Conservation (phyloP, 2,113 vertebrate species). For the Oreocharis arfaki region DNA sequence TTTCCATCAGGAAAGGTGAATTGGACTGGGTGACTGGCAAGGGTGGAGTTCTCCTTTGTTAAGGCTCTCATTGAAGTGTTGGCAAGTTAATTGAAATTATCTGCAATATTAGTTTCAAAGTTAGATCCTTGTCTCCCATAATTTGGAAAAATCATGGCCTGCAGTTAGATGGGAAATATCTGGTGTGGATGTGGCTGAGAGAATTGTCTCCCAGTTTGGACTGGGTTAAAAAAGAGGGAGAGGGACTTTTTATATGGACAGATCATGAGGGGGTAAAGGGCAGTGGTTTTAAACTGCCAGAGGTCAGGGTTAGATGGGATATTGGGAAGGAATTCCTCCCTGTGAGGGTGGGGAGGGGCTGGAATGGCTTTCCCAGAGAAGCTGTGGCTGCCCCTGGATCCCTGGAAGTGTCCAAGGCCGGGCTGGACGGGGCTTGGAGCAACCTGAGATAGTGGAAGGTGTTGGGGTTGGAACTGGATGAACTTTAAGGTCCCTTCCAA, state of each 20-base stretch:
- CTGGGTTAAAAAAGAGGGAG: background rate
- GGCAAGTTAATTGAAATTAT: background rate
- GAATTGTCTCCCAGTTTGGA: background rate
- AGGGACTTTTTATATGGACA: background rate
- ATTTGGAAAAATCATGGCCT: background rate
- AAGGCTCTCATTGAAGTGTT: accelerated
- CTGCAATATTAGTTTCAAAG: accelerated
- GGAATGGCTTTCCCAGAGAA: background rate
- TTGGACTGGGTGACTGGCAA: background rate
- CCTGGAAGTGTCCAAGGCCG: background rate
- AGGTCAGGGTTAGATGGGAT: background rate
- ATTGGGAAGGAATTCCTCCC: background rate
- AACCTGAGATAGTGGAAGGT: accelerated
- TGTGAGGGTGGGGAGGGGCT: background rate
- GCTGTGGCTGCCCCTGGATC: background rate
- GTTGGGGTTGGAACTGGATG: background rate
- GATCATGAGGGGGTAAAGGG: accelerated
- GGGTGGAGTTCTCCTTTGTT: background rate
- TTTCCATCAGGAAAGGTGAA: background rate
- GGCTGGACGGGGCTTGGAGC: background rate
- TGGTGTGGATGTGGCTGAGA: background rate
- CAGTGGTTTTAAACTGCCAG: background rate
- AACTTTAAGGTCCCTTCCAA: background rate
- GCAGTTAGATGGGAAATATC: background rate
- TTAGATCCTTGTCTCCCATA: background rate